Evolutionary conservation across 2,113 vertebrate species (phyloP).

Genomic region (Rhynchopsitta pachyrhyncha): DNA sequence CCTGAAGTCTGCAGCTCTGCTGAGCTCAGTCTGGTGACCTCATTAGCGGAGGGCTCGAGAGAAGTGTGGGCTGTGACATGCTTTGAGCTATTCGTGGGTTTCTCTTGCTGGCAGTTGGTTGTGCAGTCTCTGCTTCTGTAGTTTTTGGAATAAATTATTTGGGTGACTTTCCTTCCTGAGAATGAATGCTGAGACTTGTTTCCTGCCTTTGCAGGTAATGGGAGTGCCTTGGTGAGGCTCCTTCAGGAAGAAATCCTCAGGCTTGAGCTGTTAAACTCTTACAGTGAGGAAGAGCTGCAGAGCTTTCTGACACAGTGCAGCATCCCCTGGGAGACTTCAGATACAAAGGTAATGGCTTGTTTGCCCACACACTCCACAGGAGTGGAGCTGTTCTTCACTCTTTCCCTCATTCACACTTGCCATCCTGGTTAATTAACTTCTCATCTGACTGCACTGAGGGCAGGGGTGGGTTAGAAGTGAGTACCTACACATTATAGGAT

Average conservation of each 20-base stretch:
- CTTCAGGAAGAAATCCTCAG: conserved; percentile 87
- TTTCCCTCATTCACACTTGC: neutral
- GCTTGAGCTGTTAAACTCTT: conserved; percentile 82
- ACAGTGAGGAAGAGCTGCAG: conserved; percentile 82
- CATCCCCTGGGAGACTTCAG: conserved; percentile 63
- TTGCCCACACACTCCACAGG: neutral
- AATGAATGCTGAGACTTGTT: neutral
- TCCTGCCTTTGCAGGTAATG: conserved; percentile 78
- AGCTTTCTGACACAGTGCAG: conserved; percentile 81
- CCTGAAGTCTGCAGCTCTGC: neutral
- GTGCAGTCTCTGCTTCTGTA: neutral
- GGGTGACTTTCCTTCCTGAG: neutral
- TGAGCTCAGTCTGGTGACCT: neutral
- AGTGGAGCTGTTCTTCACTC: neutral
- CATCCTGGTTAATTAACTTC: neutral
- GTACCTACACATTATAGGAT: conserved; percentile 16
- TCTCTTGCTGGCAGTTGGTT: neutral
- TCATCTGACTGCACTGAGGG: neutral
- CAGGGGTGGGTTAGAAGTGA: neutral
- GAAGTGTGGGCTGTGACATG: neutral
- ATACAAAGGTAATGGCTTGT: conserved; percentile 79
- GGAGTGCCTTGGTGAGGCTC: conserved; percentile 84
- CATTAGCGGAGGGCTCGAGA: neutral
- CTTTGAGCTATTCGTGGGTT: neutral
- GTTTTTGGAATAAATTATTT: neutral